Evolutionary conservation across 2,888 invertebrate species (phyloP), one percentile per base, ranked within the genome.

Genomic region (Caenorhabditis zanzibari): DNA sequence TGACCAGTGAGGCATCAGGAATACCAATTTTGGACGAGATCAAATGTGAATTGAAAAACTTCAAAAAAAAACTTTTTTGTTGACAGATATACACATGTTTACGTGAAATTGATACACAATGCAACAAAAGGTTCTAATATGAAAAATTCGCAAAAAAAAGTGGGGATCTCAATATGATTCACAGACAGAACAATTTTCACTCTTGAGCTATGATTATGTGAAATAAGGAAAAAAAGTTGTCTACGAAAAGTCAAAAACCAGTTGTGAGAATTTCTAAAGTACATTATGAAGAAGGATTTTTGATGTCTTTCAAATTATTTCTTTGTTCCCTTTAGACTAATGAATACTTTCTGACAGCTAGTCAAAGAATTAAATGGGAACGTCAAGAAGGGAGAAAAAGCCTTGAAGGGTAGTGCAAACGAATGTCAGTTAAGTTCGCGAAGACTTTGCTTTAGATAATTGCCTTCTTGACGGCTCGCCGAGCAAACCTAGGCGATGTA

Each of bases 381-480:
- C 24, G 14, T 54, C 26, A 26, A 54, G 54, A 38, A n/a, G n/a
- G 32, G 49, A 28, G 9, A 35, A 49, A 73, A 61, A 59, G 12
- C 49, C 32, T 19, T 22, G 35, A 35, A 14, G 35, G 66, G 22
- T 6, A 76, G 59, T 66, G 59, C 49, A 61, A 44, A 77, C 59
- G 61, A 61, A 69, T 59, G 69, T 56, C 64, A 66, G 64, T 75
- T 75, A 41, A 44, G 74, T 44, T 66, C 47, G 61, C 59, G 54
- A 77, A 71, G 77, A 71, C 71, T 63, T 28, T 77, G 71, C 71
- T 63, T 63, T 35, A 38, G 77, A 77, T 77, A 71, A 77, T 77
- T 77, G 77, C 76, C 41, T 76, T 44, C 52, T 68, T 54, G 69
- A 59, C 61, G 54, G 71, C 54, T 77, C 69, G 22, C 14, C 52